Base-by-base conservation (phyloP, 2,113 vertebrate species). In the Tetraodon nigroviridis region DNA sequence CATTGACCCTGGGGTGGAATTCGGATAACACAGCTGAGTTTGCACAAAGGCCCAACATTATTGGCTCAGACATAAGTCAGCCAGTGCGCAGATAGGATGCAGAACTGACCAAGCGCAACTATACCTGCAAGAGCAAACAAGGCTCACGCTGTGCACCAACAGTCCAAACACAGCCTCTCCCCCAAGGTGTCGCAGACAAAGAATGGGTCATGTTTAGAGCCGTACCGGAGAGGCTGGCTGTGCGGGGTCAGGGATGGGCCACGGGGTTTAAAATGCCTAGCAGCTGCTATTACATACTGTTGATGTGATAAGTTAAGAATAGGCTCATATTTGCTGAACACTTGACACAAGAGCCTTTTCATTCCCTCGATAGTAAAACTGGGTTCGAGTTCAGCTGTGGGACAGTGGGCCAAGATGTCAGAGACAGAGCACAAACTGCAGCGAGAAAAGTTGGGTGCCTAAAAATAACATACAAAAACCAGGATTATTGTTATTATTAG, bases 11-110 rank as follows among this genome's bases (percentile, higher is more conserved):
- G 58, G 72, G 80, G 76, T 80, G 77, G 87, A 84, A 82, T 81
- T 86, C 64, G 22, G 67, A 82, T 76, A 84, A 82, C 87, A 83
- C 80, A 87, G 84, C 87, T 87, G 83, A 84, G 84, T 89, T 87
- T 89, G 84, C 84, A 87, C 87, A 87, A 83, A 79, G 77, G 75
- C 58, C 71, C 76, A 51, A 73, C 77, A 75, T 76, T 84, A 84
- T 80, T 82, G 87, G 82, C 79, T 85, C 76, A 86, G 82, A 75
- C 73, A 65, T 29, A 74, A 85, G 80, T 85, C 83, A 78, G 65
- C 70, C 61, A 66, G 76, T 69, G 67, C 57, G 63, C 64, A 72
- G 81, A 80, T 78, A 83, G 82, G 84, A 80, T 80, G 73, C 85
- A 76, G 73, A 67, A 73, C 54, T 54, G 19, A 60, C 59, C 15